These are phyloP conservation scores for Todiramphus saurophagus DNA, from an alignment of 2,113 vertebrate species.

Conservation along the genomic window DNA sequence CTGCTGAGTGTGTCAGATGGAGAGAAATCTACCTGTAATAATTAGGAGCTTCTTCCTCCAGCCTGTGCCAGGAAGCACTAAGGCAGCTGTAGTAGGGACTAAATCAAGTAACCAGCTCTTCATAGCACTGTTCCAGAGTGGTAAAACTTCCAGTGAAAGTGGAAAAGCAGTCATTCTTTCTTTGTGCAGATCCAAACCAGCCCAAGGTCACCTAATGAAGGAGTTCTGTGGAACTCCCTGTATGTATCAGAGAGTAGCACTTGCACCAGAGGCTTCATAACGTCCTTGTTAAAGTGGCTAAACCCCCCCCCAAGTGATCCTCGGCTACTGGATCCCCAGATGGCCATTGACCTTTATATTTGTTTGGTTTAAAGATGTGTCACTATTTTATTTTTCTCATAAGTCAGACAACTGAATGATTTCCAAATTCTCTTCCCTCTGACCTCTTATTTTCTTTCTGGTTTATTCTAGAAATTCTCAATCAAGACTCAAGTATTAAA, in stretches of 20 bases:
- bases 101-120: not conserved
- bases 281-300: not conserved
- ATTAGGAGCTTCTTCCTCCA: not conserved
- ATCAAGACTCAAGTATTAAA: not conserved
- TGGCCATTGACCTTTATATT: not conserved
- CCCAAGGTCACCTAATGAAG: not conserved
- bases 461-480: slow-evolving; percentile 28
- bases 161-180: not conserved
- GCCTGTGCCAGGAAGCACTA: not conserved
- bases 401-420: not conserved
- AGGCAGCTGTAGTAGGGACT: not conserved
- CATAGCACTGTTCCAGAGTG: not conserved
- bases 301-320: not conserved
- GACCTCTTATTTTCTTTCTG: slow-evolving; percentile 12
- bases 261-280: not conserved
- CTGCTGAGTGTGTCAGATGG: not conserved
- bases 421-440: slow-evolving; percentile 13
- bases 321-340: not conserved
- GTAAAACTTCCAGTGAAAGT: not conserved
- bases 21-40: not conserved
- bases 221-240: not conserved
- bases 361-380: slow-evolving; percentile 8
- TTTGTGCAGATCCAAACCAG: not conserved
- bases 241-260: not conserved
- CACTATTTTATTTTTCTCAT: not conserved